phyloP scores from a whole-genome alignment of 2,888 invertebrate species.

The Tenodera sinensis region DNA sequence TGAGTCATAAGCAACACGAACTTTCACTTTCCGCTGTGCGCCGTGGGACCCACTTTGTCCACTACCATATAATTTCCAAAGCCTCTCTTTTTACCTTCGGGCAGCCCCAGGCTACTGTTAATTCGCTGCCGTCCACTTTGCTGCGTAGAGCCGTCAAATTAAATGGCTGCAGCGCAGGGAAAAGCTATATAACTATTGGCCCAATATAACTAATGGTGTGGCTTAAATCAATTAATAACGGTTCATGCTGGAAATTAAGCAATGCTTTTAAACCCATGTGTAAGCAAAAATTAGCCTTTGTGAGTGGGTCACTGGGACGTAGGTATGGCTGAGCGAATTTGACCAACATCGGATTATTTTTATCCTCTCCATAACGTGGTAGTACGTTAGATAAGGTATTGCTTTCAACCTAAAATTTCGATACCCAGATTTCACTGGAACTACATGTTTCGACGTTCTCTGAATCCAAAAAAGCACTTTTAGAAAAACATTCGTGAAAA shows the following conservation, averaged over 20 bases:
- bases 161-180: background rate
- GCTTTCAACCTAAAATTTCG: too few relatives aligned
- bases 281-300: too few relatives aligned
- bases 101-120: background rate
- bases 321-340: too few relatives aligned
- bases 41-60: background rate
- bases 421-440: too few relatives aligned
- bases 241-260: background rate
- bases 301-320: too few relatives aligned
- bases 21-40: background rate
- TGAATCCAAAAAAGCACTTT: too few relatives aligned
- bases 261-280: background rate
- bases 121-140: background rate
- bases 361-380: too few relatives aligned
- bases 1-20: background rate
- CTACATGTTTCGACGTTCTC: too few relatives aligned
- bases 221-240: background rate
- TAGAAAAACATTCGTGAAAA: too few relatives aligned
- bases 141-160: background rate
- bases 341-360: too few relatives aligned
- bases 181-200: background rate
- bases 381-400: too few relatives aligned
- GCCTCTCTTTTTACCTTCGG: background rate
- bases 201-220: background rate
- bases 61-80: background rate